Base-by-base conservation (phyloP, 2,113 vertebrate species). In the Pomatostomus ruficeps region DNA sequence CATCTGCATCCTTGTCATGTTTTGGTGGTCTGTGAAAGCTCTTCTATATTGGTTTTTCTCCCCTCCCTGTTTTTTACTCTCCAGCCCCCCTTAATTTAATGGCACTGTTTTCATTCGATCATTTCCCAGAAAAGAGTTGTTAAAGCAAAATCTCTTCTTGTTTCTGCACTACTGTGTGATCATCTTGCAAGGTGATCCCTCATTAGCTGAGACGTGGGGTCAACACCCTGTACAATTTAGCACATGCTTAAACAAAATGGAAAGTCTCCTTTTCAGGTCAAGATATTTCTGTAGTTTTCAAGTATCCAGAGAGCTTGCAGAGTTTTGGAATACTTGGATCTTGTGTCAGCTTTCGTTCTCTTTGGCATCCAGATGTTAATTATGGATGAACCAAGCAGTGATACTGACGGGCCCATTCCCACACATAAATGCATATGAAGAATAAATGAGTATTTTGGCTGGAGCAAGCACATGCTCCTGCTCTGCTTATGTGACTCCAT, bases 311-410 rank as follows among this genome's bases (percentile, higher is more conserved):
- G 65, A 78, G 31, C 55, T 93, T 9, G 2, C 48, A 33, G 5
- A 77, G 19, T 85, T 96, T 89, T 82, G 66, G 54, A 91, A 75
- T 54, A 15, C 62, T 61, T 5, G 1, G 33, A 14, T 51, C 10
- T 78, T 51, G 15, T 81, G 76, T 84, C 59, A 75, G 55, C 61
- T 93, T 65, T 93, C 5, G 0, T 90, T 96, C 67, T 89, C 48
- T 86, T 93, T 89, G 93, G 86, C 65, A 65, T 86, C 86, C 91
- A 89, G 89, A 88, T 95, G 80, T 89, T 91, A 89, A 82, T 95
- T 92, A 84, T 0, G 16, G 70, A 55, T 58, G 71, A 88, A 49
- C 26, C 0, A 2, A 71, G 59, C 59, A 78, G 61, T 0, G 0
- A 38, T 55, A 59, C 65, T 65, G 61, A 75, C 0, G 25, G 91